Evolutionary conservation across 2,113 vertebrate genomes (phyloP).

Genomic region (Chaetodon trifascialis): DNA sequence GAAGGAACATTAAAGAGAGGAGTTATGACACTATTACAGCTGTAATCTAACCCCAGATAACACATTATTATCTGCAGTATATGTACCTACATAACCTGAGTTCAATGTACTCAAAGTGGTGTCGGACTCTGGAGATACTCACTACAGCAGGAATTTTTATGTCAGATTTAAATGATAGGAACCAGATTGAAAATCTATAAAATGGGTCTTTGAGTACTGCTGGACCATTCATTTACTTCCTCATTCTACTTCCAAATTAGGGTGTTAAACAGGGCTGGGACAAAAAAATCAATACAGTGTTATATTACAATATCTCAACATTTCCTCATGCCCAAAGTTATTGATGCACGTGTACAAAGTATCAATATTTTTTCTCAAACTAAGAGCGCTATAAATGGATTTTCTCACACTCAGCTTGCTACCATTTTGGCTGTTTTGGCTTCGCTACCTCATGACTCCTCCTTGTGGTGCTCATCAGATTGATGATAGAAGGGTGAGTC

Average conservation of each 20-base stretch:
- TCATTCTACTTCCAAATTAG: conserved; percentile 59
- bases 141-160: background rate
- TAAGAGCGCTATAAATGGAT: conserved; percentile 60
- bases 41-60: background rate
- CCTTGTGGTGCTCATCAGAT: conserved; percentile 52
- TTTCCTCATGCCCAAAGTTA: conserved; percentile 62
- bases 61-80: background rate
- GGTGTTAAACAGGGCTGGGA: conserved; percentile 54
- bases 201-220: conserved; percentile 51
- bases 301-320: conserved; percentile 58
- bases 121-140: background rate
- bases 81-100: background rate
- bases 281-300: conserved; percentile 63
- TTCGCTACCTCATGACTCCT: conserved; percentile 45
- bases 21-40: background rate
- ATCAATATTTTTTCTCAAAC: conserved; percentile 72
- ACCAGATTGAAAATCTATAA: conserved; percentile 55
- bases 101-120: background rate
- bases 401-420: conserved; percentile 52
- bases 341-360: conserved; percentile 46
- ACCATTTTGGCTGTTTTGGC: conserved; percentile 45
- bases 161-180: conserved; percentile 40
- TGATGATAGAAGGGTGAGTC: conserved; percentile 33
- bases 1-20: background rate
- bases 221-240: conserved; percentile 49